Evolutionary conservation across 2,113 vertebrate species (phyloP).

Genomic region (Mesoclemmys tuberculata): DNA sequence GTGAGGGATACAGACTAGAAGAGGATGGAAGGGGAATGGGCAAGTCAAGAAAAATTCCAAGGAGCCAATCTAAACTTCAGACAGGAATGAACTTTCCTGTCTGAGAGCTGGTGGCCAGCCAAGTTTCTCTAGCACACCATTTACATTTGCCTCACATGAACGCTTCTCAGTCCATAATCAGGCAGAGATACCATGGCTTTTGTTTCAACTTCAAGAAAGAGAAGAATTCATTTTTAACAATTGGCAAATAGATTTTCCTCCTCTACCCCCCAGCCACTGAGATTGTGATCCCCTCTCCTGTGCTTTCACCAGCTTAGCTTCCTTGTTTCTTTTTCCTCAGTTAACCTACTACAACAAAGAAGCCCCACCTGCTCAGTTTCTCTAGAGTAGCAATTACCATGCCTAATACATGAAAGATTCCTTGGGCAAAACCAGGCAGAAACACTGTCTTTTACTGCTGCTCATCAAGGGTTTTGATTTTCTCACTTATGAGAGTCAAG

Average conservation of each 20-base stretch:
- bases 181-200: not conserved
- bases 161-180: not conserved
- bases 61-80: not conserved
- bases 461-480: slow-evolving; percentile 34
- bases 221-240: not conserved
- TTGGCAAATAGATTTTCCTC: not conserved
- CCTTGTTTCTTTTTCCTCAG: slow-evolving; percentile 54
- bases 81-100: not conserved
- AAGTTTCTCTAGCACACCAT: slow-evolving; percentile 6
- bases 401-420: slow-evolving; percentile 18
- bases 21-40: not conserved
- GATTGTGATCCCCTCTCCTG: slow-evolving; percentile 29
- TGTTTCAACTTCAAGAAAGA: not conserved
- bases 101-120: not conserved
- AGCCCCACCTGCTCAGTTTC: slow-evolving; percentile 11
- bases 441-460: slow-evolving; percentile 11
- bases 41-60: not conserved
- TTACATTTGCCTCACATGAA: not conserved
- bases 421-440: slow-evolving; percentile 11
- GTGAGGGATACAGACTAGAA: not conserved
- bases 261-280: slow-evolving; percentile 23
- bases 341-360: slow-evolving; percentile 57
- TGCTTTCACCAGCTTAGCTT: not conserved
- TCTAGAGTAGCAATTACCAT: not conserved
- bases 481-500: slow-evolving; percentile 18